Conservation (phyloP, 2,888 invertebrate genomes). For the Branchellion lobata region DNA sequence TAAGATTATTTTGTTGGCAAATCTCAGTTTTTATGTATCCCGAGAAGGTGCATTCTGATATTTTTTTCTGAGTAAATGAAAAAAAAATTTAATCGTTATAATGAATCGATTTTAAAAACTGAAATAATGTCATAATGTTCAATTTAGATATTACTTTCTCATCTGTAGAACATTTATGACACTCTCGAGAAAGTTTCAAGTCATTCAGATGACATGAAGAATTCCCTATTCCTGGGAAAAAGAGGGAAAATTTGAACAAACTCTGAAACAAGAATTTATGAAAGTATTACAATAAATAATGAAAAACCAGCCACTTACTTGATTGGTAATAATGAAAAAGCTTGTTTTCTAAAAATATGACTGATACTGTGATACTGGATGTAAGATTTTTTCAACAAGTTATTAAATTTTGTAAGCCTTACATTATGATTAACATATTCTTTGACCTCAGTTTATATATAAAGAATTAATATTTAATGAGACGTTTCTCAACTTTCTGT, state of each 20-base stretch:
- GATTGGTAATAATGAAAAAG: constrained; percentile 14
- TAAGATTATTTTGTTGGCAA: constrained; percentile 7
- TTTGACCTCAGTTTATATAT: background rate
- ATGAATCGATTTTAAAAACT: no score
- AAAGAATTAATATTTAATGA: background rate
- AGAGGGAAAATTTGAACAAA: no score
- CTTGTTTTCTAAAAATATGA: constrained; percentile 13
- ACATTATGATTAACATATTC: no score
- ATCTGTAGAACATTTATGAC: constrained; percentile 11
- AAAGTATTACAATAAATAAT: no score
- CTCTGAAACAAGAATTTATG: no score
- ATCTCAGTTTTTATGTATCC: constrained; percentile 5
- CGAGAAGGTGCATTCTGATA: background rate
- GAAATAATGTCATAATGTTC: no score
- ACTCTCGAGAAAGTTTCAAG: background rate
- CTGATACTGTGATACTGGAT: background rate
- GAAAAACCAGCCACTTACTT: no score
- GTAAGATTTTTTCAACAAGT: background rate
- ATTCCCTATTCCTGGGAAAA: background rate
- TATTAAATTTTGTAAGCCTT: no score
- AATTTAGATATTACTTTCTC: background rate
- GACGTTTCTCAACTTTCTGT: no score
- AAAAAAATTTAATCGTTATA: no score
- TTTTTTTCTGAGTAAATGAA: background rate
- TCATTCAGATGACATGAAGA: constrained; percentile 11